phyloP scores from a whole-genome alignment of 2,113 vertebrate species.

The Propithecus coquereli region DNA sequence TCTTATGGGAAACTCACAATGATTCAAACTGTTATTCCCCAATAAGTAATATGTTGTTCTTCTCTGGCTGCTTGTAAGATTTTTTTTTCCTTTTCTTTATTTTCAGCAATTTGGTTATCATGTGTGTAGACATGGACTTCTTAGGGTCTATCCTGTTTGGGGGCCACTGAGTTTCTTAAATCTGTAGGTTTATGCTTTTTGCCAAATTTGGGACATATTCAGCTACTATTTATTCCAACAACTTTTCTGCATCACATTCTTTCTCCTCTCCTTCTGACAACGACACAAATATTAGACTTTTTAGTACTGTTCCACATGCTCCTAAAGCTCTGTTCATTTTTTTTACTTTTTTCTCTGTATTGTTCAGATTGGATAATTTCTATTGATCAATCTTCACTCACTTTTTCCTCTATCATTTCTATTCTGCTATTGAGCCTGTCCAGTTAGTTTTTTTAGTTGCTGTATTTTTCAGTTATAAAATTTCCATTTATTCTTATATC shows the following conservation, averaged over 20 bases:
- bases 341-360: neutral
- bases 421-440: neutral
- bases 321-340: neutral
- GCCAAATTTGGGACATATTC: neutral
- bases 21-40: neutral
- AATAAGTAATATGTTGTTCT: neutral
- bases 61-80: neutral
- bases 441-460: neutral
- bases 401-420: neutral
- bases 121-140: neutral
- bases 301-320: fast-evolving
- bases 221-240: neutral
- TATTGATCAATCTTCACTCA: neutral
- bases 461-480: neutral
- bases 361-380: neutral
- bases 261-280: neutral
- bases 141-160: neutral
- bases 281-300: neutral
- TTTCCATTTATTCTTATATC: neutral
- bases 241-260: neutral
- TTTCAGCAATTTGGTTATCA: neutral
- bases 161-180: neutral
- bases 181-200: neutral
- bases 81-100: neutral
- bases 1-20: neutral